phyloP scores from a whole-genome alignment of 2,113 vertebrate genomes.

The Eupsittula cactorum region DNA sequence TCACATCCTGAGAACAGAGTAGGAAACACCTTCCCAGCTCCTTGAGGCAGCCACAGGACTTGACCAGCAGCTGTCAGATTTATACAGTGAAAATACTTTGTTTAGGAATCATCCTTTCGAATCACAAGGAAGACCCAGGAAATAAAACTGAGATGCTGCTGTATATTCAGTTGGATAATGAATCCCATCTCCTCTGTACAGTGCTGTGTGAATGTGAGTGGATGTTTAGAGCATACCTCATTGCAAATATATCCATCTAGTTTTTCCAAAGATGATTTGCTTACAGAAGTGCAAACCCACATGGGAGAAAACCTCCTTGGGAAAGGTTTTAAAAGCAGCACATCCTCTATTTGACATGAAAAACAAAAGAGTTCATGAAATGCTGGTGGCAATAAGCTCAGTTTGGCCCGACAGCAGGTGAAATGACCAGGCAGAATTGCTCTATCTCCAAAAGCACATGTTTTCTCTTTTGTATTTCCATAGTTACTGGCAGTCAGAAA shows the following conservation, averaged over 20 bases:
- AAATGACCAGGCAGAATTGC: neutral
- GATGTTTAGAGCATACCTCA: neutral
- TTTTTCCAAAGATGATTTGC: neutral
- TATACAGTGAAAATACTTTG: neutral
- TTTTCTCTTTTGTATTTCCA: slow-evolving; percentile 18
- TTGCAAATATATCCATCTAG: neutral
- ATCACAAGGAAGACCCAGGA: neutral
- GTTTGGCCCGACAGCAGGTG: neutral
- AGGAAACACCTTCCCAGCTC: neutral
- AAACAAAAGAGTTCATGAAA: accelerated
- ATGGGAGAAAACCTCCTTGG: neutral
- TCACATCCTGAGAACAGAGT: neutral
- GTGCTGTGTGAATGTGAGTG: neutral
- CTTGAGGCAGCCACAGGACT: neutral
- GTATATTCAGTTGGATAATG: neutral
- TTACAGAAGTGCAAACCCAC: neutral
- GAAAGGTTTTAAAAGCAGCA: neutral
- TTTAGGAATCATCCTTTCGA: neutral
- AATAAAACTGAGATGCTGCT: neutral
- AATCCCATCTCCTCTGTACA: neutral
- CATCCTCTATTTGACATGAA: neutral
- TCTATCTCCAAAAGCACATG: slow-evolving; percentile 12
- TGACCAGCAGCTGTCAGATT: neutral
- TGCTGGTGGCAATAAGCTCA: neutral
- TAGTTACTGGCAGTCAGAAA: neutral